Conservation (phyloP, 1,140 invertebrate genomes). For the Tribolium madens region DNA sequence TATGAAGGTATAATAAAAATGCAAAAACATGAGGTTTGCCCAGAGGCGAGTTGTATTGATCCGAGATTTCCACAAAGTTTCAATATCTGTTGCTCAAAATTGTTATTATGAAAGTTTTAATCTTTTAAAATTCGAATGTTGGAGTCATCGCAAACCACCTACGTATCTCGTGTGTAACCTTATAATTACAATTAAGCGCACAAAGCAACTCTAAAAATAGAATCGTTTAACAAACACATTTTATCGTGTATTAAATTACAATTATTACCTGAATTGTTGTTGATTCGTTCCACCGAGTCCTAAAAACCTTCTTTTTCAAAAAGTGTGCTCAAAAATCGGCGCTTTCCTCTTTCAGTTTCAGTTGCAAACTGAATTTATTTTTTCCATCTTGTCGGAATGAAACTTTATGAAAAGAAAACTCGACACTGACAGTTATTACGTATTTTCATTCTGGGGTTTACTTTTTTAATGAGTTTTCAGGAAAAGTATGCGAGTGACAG, state of each 20-base stretch:
- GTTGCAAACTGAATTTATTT: conserved; percentile 2
- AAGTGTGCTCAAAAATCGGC: neutral
- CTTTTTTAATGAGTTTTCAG: neutral
- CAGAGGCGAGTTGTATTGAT: no score
- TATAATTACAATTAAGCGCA: conserved; percentile 27
- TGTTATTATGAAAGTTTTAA: no score
- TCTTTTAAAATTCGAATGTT: no score
- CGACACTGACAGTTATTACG: neutral
- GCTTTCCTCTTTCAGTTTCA: neutral
- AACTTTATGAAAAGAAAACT: neutral
- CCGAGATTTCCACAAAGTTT: no score
- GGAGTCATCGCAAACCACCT: neutral
- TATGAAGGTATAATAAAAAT: no score
- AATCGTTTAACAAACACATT: conserved; percentile 33
- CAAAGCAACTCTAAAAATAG: conserved; percentile 37
- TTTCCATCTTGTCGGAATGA: neutral
- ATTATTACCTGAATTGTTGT: neutral
- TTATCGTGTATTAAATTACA: conserved; percentile 17
- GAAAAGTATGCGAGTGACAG: neutral
- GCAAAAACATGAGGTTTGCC: no score
- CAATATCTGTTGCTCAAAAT: no score
- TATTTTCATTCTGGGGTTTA: neutral
- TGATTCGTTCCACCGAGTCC: no score
- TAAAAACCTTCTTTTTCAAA: neutral
- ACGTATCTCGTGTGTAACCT: conserved; percentile 40